Conservation (phyloP, 2,888 invertebrate genomes). For the Dione vanillae region DNA sequence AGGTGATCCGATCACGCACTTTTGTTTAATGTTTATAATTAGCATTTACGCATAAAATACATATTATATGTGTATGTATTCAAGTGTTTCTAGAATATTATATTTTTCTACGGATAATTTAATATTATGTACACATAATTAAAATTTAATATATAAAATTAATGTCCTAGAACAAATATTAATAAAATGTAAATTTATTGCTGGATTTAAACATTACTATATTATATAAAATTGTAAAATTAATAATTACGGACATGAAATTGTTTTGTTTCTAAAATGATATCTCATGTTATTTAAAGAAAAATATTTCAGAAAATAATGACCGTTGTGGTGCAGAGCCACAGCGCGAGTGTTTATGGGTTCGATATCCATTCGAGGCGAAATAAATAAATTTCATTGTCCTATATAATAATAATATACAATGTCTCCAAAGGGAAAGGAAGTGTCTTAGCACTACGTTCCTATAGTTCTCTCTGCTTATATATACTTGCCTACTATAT, state of each 20-base stretch:
- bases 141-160: constrained; percentile 5
- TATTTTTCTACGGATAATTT: neutral
- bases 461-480: no score
- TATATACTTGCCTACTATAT: no score
- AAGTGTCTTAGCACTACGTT: no score
- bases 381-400: no score
- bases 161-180: constrained; percentile 6
- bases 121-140: constrained; percentile 12
- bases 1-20: constrained; percentile 45
- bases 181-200: constrained; percentile 16
- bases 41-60: constrained; percentile 40
- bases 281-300: no score
- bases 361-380: no score
- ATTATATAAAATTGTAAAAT: neutral
- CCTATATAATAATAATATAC: no score
- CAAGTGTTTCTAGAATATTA: constrained; percentile 16
- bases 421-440: no score
- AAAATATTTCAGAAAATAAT: no score
- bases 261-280: neutral
- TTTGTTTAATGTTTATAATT: constrained; percentile 44
- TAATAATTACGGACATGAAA: constrained; percentile 2
- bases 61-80: constrained; percentile 1
- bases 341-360: no score
- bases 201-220: neutral
- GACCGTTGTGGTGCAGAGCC: no score